These are phyloP conservation scores for Drosophila helvetica DNA, from an alignment of 2,888 invertebrate genomes.

Conservation along the genomic window DNA sequence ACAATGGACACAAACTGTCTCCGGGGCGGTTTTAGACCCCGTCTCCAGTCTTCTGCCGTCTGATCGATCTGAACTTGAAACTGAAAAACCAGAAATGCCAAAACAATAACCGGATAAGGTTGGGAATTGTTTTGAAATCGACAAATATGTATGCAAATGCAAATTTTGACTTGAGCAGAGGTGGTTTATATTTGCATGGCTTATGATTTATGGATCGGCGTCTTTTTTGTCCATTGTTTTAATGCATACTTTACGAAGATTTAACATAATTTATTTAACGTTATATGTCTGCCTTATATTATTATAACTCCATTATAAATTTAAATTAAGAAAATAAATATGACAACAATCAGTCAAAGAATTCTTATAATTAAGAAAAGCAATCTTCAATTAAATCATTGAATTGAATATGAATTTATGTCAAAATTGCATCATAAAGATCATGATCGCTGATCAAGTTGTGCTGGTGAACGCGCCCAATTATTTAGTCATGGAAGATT, in stretches of 20 bases:
- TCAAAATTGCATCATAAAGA: too few species aligned
- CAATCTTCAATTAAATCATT: not conserved
- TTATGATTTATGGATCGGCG: not conserved
- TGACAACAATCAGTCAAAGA: not conserved
- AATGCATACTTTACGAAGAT: not conserved
- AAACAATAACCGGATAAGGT: constrained; percentile 62
- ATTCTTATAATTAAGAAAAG: not conserved
- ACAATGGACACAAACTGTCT: constrained; percentile 59
- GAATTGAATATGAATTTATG: too few species aligned
- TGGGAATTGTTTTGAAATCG: not conserved
- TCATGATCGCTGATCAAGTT: too few species aligned
- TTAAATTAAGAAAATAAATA: not conserved
- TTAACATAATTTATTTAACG: not conserved
- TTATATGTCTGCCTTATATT: too few species aligned
- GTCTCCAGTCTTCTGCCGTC: not conserved
- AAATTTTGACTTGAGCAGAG: not conserved
- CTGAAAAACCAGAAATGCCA: constrained; percentile 16
- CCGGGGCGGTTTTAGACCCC: constrained; percentile 14
- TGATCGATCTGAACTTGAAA: constrained; percentile 67
- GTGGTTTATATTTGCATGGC: not conserved
- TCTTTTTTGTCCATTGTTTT: not conserved
- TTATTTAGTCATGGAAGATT: too few species aligned
- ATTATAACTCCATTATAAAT: not conserved
- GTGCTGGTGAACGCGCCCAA: too few species aligned
- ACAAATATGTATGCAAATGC: constrained; percentile 1